Base-by-base conservation (phyloP, 2,888 invertebrate species). In the Diploptera punctata region DNA sequence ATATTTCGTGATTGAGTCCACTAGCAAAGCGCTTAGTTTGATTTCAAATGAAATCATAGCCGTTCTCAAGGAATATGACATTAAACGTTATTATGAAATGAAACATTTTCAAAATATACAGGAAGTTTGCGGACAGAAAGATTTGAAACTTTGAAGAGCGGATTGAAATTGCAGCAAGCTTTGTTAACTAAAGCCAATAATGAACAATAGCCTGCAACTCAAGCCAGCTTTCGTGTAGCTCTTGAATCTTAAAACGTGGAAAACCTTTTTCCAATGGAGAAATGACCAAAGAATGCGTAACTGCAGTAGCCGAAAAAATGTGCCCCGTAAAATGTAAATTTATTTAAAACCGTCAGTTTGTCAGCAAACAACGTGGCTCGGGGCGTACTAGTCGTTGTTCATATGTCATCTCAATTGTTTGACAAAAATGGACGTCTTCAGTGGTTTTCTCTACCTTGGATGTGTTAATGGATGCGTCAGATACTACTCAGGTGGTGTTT, bases 31-130 rank as follows among this genome's bases (percentile, higher is more conserved):
- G 70, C 69, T 77, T 73, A 77, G 76, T 77, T 74, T 77, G 74
- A 78, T 77, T 77, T 77, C 74, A 74, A 77, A 77, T 76, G 77
- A 77, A 75, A 77, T 16, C 49, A 52, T 74, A 75, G 74, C 75
- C 52, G 76, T 77, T 75, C 73, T 77, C 76, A 77, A 78, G 68
- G 76, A 77, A 77, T 77, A 77, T 73, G 77, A 78, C 71, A 76
- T 77, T 71, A 77, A 77, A 75, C 76, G 76, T 76, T 75, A 78
- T 77, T 77, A 77, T 77, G 77, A 77, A 75, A 77, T 76, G 47
- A 77, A 77, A 77, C 75, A 76, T 77, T 76, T 72, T 67, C 70
- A 73, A 62, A 62, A 29, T 62, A 62, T 77, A 77, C 76, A 75
- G 77, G 76, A 77, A 78, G 76, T 74, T 76, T 77, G 73, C 74